Conservation (phyloP, 2,113 vertebrate species). For the Nothobranchius kuhntae region DNA sequence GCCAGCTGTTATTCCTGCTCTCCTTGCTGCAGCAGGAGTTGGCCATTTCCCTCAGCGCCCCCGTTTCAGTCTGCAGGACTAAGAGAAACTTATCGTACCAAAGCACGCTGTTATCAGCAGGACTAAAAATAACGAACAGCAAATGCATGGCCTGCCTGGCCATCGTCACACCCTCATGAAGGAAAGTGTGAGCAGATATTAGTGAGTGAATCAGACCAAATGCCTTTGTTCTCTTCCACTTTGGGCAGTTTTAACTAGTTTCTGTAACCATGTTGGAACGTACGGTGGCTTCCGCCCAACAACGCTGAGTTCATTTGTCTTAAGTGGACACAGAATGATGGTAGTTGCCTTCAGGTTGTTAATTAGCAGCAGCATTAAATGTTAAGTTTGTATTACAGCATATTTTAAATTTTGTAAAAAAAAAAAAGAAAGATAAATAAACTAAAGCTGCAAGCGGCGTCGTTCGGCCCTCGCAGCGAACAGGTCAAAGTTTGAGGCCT, state of each 20-base stretch:
- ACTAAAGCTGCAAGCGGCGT: no score
- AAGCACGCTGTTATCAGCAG: constrained; percentile 54
- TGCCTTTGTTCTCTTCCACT: constrained; percentile 38
- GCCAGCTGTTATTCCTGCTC: constrained; percentile 62
- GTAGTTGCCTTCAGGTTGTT: background rate
- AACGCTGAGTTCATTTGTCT: constrained; percentile 16
- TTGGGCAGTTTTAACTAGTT: constrained; percentile 45
- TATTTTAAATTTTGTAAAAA: no score
- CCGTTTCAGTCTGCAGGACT: constrained; percentile 53
- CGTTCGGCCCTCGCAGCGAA: no score
- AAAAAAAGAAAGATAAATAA: no score
- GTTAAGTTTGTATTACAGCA: no score
- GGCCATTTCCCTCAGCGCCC: constrained; percentile 45
- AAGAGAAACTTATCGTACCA: constrained; percentile 45
- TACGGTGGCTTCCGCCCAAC: constrained; percentile 42
- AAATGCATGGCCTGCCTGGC: constrained; percentile 48
- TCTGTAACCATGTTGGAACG: constrained; percentile 37
- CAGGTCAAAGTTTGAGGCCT: no score
- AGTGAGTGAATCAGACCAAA: constrained; percentile 51
- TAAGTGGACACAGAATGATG: constrained; percentile 7
- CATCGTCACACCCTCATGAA: constrained; percentile 23
- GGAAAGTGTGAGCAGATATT: constrained; percentile 28
- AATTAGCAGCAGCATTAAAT: no score
- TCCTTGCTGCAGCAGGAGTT: constrained; percentile 50
- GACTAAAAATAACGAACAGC: constrained; percentile 63